Conservation (phyloP, 2,113 vertebrate species). For the Patagioenas fasciata region DNA sequence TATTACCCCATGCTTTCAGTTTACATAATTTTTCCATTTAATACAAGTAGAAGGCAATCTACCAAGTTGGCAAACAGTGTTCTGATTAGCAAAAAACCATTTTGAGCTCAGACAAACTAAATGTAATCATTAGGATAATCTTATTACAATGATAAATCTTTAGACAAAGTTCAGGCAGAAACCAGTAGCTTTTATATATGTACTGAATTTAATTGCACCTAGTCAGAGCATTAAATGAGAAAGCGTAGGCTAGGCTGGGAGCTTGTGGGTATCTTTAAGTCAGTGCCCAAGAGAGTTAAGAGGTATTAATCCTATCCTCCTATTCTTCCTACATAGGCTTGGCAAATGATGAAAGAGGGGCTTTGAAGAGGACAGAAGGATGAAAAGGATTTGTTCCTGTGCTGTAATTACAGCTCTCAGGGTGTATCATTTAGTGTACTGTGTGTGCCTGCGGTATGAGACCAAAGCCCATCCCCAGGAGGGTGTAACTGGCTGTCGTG, state of each 20-base stretch:
- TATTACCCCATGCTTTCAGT: not conserved
- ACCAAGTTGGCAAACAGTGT: conserved; percentile 7
- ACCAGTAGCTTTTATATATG: not conserved
- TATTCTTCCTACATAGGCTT: not conserved
- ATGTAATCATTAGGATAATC: not conserved
- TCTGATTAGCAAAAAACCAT: conserved; percentile 43
- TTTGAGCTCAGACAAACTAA: not conserved
- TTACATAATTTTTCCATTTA: conserved; percentile 37
- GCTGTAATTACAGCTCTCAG: not conserved
- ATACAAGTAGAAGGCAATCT: conserved; percentile 22
- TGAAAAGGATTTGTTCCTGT: not conserved
- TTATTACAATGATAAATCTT: conserved; percentile 11
- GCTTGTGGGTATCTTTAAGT: not conserved
- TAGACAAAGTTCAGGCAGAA: conserved; percentile 1
- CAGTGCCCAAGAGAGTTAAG: not conserved
- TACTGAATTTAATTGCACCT: conserved; percentile 1
- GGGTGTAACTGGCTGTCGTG: not conserved
- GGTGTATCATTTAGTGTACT: fast-evolving
- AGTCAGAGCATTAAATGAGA: not conserved
- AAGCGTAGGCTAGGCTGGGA: not conserved
- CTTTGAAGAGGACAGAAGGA: not conserved
- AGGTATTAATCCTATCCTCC: not conserved
- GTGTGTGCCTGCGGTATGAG: not conserved
- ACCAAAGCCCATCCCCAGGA: not conserved
- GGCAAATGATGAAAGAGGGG: fast-evolving